Evolutionary conservation across 2,797 vertebrate species (phyloP), one percentile per base, ranked within the genome.

Genomic region (Tenualosa thibaudeaui): DNA sequence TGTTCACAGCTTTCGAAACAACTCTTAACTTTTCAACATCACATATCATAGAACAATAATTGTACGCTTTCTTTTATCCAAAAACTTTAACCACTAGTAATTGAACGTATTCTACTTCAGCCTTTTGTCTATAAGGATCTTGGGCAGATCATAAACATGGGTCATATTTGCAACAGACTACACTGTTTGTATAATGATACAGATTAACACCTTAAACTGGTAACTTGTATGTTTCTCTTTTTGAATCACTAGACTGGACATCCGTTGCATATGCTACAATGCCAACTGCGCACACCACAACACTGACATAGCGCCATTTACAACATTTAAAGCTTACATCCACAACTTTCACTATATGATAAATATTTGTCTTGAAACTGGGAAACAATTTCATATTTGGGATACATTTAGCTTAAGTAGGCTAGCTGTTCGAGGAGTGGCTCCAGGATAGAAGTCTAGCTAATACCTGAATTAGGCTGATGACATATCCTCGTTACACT

Each of bases 401-500:
- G 40, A 17, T 78, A 43, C 71, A 78, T 78, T 22, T 46, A 46
- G 71, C 13, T 46, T 46, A 43, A 5, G 40, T 43, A 51, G 50
- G 50, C 50, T 51, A 46, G 5, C 40, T 7, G 68, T 40, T 37
- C 37, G 15, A 3, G 40, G 5, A 15, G 6, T 78, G 19, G 37
- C 71, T 22, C 40, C 15, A 22, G 22, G 37, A 19, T 78, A 22
- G 40, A 19, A 46, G 71, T 6, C 19, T 40, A 5, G 13, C 68
- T 75, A 68, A 68, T 26, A 75, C 43, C 68, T 8, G 40, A 31
- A 86, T 93, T 91, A 93, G 31, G 93, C 89, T 82, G 92, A 91
- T 71, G 89, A 92, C 90, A 94, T 91, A 90, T 90, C 88, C 60
- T 90, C 93, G 84, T 89, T 93, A 85, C 94, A 94, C 26, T 94